Conservation (phyloP, 2,888 invertebrate genomes). For the Amorpha juglandis region DNA sequence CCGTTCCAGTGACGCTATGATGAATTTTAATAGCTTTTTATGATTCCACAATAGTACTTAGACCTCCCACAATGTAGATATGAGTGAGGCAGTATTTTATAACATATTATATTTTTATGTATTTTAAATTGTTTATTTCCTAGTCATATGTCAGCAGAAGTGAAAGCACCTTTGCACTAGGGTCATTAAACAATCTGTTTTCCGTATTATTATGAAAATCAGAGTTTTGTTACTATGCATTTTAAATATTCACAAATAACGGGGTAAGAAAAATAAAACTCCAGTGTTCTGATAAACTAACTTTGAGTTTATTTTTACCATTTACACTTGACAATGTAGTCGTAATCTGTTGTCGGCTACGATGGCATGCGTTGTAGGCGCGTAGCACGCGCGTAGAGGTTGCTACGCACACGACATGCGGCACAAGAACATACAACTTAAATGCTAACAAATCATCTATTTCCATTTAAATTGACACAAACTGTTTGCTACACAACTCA, state of each 20-base stretch:
- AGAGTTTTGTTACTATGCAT: neutral
- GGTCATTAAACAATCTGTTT: neutral
- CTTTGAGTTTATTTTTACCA: slow-evolving; percentile 86
- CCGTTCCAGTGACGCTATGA: too few relatives aligned
- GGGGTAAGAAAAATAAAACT: slow-evolving; percentile 68
- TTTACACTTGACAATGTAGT: slow-evolving; percentile 86
- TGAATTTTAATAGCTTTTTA: too few relatives aligned
- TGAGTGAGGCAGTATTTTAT: too few relatives aligned
- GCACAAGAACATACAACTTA: slow-evolving; percentile 34
- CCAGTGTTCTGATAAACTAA: slow-evolving; percentile 83
- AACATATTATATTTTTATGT: too few relatives aligned
- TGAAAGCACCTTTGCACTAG: too few relatives aligned
- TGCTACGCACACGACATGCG: slow-evolving; percentile 69
- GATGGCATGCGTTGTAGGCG: slow-evolving; percentile 73
- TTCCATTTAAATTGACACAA: slow-evolving; percentile 30
- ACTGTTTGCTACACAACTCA: slow-evolving; percentile 21
- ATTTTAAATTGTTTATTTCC: too few relatives aligned
- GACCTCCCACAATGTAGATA: too few relatives aligned
- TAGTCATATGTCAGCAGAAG: too few relatives aligned
- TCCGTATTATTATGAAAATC: neutral
- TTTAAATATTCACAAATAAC: slow-evolving; percentile 9
- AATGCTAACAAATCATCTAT: slow-evolving; percentile 27
- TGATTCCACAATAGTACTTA: too few relatives aligned
- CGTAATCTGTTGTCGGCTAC: slow-evolving; percentile 83
- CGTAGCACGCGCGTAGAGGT: slow-evolving; percentile 64